Evolutionary conservation across 2,113 vertebrate genomes (phyloP).

Genomic region (Indri indri): DNA sequence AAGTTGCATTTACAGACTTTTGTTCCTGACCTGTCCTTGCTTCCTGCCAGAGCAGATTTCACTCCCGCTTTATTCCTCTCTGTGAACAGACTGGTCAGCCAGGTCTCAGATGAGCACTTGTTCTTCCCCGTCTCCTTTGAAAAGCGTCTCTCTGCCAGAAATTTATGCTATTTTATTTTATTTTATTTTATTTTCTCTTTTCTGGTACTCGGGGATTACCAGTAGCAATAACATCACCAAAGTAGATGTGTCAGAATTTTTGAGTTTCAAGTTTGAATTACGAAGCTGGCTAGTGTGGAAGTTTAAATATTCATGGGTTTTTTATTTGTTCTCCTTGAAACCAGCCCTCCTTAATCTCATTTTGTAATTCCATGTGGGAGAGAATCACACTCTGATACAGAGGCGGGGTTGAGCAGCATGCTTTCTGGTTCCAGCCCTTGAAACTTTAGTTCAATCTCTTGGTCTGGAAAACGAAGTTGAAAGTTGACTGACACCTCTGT

Average conservation of each 20-base stretch:
- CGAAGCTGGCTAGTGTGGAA: neutral
- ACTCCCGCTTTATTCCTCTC: neutral
- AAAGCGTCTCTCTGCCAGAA: neutral
- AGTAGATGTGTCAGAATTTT: neutral
- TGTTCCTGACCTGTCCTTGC: neutral
- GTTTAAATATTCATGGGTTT: neutral
- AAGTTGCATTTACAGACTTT: neutral
- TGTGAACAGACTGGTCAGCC: rapidly evolving
- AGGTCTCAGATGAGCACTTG: neutral
- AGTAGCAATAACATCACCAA: neutral
- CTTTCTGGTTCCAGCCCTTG: neutral
- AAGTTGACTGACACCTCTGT: neutral
- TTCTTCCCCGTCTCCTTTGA: neutral
- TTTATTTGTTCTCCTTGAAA: neutral
- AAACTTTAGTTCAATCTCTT: neutral
- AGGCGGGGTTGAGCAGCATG: neutral
- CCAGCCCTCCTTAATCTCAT: neutral
- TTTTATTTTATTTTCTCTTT: neutral
- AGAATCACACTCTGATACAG: neutral
- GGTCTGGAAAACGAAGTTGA: neutral
- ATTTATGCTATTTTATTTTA: neutral
- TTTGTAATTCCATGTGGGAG: neutral
- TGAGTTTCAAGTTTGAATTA: neutral
- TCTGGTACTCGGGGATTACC: neutral
- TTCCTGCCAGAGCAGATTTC: neutral